Percentiles rank a stretch among this genome's conserved stretches.
Conservation (phyloP, 2,888 invertebrate genomes). For the Drosophila tripunctata region DNA sequence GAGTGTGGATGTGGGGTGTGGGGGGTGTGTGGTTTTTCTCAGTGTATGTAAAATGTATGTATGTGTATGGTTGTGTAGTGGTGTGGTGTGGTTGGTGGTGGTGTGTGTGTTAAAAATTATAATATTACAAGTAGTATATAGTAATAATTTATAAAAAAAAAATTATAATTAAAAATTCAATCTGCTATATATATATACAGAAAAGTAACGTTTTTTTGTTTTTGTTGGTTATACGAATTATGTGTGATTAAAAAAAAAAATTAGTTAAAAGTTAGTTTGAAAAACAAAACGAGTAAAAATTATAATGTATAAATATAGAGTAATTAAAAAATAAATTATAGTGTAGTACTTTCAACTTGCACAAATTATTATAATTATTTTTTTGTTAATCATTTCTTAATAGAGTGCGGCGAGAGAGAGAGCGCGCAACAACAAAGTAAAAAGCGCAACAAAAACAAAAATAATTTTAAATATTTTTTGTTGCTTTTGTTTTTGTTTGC, state of each 20-base stretch:
- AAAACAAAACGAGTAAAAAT: conserved; percentile 30
- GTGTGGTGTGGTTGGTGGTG: no score
- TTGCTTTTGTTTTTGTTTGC: conserved; percentile 5
- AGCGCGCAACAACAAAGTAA: conserved; percentile 38
- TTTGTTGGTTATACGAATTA: conserved; percentile 60
- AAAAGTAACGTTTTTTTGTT: no score
- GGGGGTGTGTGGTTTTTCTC: conserved; percentile 20
- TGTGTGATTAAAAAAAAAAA: conserved; percentile 64
- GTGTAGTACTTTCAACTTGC: conserved; percentile 82
- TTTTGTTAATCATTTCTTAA: conserved; percentile 30
- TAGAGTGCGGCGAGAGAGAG: conserved; percentile 40
- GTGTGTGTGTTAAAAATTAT: conserved; percentile 53
- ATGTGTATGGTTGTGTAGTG: conserved; percentile 35
- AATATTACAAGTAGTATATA: conserved; percentile 24
- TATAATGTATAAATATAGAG: conserved; percentile 25
- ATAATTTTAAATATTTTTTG: conserved; percentile 19
- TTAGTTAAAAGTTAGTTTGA: conserved; percentile 59
- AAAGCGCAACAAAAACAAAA: conserved; percentile 4
- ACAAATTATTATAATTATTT: conserved; percentile 63
- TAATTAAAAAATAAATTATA: conserved; percentile 50
- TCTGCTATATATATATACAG: conserved; percentile 53
- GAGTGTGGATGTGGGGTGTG: background rate
- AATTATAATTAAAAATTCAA: conserved; percentile 41
- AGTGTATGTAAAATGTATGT: conserved; percentile 27
- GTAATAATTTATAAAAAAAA: conserved; percentile 39